A percentile compares a stretch with the other conserved stretches of the same genome.
phyloP scores from a whole-genome alignment of 2,888 invertebrate genomes.

The Anticlea derivata region DNA sequence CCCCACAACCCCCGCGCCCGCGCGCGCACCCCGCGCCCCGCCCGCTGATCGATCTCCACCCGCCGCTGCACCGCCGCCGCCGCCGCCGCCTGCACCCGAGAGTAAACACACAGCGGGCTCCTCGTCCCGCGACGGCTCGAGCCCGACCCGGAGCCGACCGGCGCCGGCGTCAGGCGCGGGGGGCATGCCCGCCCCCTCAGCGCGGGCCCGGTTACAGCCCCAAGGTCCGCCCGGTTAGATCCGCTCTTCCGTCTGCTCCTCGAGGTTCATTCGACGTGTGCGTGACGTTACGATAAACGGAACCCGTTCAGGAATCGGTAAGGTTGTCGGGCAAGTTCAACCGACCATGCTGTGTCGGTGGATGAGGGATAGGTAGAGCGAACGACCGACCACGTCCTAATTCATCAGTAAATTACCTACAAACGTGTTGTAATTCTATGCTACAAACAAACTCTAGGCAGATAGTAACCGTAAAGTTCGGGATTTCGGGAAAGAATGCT shows the following conservation, averaged over 20 bases:
- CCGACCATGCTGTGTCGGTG: neutral
- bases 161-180: slow-evolving; percentile 7
- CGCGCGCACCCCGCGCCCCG: slow-evolving; percentile 84
- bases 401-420: no score
- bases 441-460: no score
- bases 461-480: no score
- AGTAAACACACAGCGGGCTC: slow-evolving; percentile 82
- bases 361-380: neutral
- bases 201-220: neutral
- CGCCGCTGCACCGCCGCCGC: slow-evolving; percentile 81
- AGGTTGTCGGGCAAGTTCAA: neutral
- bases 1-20: slow-evolving; percentile 62
- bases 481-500: no score
- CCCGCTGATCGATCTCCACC: slow-evolving; percentile 80
- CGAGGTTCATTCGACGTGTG: neutral
- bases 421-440: no score
- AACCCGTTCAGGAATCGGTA: neutral
- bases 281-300: neutral
- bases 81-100: slow-evolving; percentile 68
- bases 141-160: slow-evolving; percentile 33
- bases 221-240: no score
- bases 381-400: neutral
- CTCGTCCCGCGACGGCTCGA: slow-evolving; percentile 77
- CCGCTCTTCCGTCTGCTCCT: neutral
- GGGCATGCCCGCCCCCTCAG: slow-evolving; percentile 2